Evolutionary conservation across 2,888 invertebrate species (phyloP).

Genomic region (Chydorus sphaericus): DNA sequence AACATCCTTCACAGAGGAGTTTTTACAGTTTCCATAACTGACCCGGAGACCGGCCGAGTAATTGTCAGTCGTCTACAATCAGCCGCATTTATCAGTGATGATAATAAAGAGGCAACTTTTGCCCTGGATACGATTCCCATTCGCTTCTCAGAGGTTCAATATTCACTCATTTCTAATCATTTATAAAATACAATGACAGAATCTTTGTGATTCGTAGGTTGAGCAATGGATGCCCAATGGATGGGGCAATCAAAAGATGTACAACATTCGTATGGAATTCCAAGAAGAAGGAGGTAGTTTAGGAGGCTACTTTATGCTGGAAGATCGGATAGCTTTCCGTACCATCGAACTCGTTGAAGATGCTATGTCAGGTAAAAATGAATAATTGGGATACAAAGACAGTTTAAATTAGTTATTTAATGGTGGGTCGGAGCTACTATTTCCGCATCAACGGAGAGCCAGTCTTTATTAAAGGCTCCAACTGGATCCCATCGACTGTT

Average conservation of each 20-base stretch:
- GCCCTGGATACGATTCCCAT: neutral
- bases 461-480: constrained; percentile 38
- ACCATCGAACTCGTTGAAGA: constrained; percentile 53
- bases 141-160: neutral
- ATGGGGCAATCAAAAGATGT: constrained; percentile 63
- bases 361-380: neutral
- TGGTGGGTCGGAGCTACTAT: constrained; percentile 31
- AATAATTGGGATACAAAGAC: neutral
- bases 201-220: constrained; percentile 32
- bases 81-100: neutral
- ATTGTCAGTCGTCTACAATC: neutral
- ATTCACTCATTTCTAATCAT: too few relatives aligned
- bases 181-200: too few relatives aligned
- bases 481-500: constrained; percentile 37
- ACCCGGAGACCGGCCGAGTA: neutral
- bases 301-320: neutral
- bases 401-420: neutral
- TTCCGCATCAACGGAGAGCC: constrained; percentile 36
- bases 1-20: neutral
- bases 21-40: neutral
- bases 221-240: constrained; percentile 92
- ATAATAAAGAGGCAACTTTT: neutral
- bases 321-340: constrained; percentile 51
- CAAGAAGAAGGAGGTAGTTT: constrained; percentile 24
- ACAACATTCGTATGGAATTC: constrained; percentile 44